A percentile compares a stretch with the other conserved stretches of the same genome.
phyloP scores from a whole-genome alignment of 2,797 vertebrate species.

The Sebastiscus tertius region DNA sequence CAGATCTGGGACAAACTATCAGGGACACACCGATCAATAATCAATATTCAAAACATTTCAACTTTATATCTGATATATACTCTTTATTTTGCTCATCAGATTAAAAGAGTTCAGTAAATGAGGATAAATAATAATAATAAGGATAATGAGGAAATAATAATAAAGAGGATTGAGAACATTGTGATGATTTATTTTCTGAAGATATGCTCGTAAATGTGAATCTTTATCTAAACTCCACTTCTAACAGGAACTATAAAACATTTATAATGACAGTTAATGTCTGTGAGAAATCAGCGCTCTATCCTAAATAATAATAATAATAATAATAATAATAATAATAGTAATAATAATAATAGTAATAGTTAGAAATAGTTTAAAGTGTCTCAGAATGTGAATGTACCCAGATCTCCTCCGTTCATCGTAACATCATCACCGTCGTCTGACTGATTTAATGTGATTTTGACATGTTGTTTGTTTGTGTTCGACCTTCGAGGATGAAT shows the following conservation, averaged over 20 bases:
- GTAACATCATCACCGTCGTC: not conserved
- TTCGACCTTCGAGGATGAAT: not conserved
- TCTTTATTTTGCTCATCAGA: no score
- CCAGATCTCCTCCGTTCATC: constrained; percentile 24
- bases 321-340: not conserved
- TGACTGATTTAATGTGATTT: not conserved
- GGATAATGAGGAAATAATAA: no score
- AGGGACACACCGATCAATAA: not conserved
- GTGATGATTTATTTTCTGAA: no score
- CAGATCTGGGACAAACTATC: constrained; percentile 29
- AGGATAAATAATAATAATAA: not conserved
- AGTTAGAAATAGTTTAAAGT: not conserved
- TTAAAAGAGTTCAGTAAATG: not conserved
- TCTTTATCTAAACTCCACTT: no score
- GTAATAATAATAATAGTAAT: no score
- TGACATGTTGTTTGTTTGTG: not conserved
- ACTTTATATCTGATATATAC: not conserved
- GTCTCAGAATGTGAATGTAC: not conserved
- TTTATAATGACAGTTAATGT: not conserved
- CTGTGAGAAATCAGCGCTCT: not conserved
- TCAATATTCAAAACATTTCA: not conserved
- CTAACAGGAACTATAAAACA: not conserved
- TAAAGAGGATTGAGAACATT: not conserved
- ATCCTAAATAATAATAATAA: not conserved
- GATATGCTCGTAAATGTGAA: no score